A percentile compares a stretch with the other conserved stretches of the same genome.
phyloP scores from a whole-genome alignment of 1,140 invertebrate genomes.

The Pygmarrhopalites habei region DNA sequence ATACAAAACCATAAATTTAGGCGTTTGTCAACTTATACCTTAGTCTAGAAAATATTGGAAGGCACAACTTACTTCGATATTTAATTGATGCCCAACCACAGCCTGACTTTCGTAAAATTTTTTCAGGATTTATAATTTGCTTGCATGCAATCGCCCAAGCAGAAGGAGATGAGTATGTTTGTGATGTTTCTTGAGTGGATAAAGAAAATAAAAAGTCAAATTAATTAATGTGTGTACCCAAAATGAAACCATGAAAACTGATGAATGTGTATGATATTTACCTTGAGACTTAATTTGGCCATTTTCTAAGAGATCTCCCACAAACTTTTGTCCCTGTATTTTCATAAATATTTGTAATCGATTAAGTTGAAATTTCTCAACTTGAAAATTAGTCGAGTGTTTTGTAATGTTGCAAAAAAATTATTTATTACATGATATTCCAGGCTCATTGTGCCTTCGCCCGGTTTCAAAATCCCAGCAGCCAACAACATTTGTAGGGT shows the following conservation, averaged over 20 bases:
- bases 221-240: no score
- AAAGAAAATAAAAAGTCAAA: no score
- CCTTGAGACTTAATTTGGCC: conserved; percentile 82
- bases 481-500: conserved; percentile 75
- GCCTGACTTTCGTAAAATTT: conserved; percentile 61
- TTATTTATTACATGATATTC: conserved; percentile 66
- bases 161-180: conserved; percentile 80
- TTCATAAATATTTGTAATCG: neutral
- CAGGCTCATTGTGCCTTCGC: conserved; percentile 71
- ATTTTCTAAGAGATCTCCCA: conserved; percentile 73
- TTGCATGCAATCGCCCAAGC: conserved; percentile 89
- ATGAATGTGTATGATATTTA: no score
- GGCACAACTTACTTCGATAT: conserved; percentile 31
- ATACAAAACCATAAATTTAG: no score
- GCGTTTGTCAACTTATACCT: neutral
- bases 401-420: neutral
- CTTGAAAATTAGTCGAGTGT: neutral
- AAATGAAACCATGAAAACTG: no score
- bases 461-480: conserved; percentile 71
- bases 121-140: conserved; percentile 79
- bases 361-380: neutral
- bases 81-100: conserved; percentile 72
- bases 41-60: conserved; percentile 13
- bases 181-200: conserved; percentile 78
- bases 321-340: conserved; percentile 76